Evolutionary conservation across 2,888 invertebrate species (phyloP).

Genomic region (Mimachlamys varia): DNA sequence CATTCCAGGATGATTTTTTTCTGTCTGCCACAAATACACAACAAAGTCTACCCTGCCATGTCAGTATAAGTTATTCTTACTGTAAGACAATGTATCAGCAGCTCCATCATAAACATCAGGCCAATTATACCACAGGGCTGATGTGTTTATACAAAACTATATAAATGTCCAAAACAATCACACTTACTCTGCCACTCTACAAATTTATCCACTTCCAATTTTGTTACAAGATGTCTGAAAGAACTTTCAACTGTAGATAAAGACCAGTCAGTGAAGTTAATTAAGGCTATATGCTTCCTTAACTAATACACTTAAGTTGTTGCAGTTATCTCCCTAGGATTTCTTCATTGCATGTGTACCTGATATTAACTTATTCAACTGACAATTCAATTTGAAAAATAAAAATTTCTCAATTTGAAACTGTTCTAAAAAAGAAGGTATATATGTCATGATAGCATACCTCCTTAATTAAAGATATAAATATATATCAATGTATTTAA

Average conservation of each 20-base stretch:
- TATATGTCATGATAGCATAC: not conserved
- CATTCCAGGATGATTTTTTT: not conserved
- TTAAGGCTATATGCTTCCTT: not conserved
- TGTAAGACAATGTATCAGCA: not conserved
- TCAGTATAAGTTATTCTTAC: not conserved
- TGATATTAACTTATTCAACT: too few relatives aligned
- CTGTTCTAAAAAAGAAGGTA: not conserved
- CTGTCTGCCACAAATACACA: not conserved
- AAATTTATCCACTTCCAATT: conserved; percentile 1
- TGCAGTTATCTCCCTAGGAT: not conserved
- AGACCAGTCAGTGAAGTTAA: not conserved
- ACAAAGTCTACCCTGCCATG: not conserved
- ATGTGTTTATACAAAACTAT: not conserved
- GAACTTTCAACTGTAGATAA: too few relatives aligned
- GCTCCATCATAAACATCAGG: not conserved
- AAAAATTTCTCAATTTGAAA: not conserved
- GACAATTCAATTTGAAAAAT: too few relatives aligned
- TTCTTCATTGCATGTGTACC: not conserved
- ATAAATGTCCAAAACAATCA: not conserved
- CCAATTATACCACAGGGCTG: not conserved
- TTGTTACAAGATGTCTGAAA: not conserved
- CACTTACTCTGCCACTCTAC: not conserved
- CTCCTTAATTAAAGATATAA: not conserved
- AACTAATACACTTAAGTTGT: not conserved
- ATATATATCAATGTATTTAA: too few relatives aligned